Base-by-base conservation (phyloP, 2,797 vertebrate species). In the Onychomys arenicola region DNA sequence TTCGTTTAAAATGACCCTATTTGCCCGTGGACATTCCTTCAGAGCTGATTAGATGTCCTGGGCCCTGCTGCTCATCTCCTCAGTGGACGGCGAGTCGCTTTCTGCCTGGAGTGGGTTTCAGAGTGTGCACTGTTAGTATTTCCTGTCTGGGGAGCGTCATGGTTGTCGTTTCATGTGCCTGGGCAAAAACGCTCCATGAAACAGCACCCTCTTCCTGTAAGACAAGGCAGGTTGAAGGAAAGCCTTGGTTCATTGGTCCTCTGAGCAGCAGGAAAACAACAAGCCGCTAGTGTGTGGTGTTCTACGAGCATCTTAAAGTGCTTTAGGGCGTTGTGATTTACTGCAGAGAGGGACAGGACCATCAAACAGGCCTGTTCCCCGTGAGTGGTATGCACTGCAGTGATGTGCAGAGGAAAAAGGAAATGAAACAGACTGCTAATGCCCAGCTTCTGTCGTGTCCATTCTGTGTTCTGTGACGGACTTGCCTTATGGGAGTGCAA, bases 171-270 rank as follows among this genome's bases (percentile, higher is more conserved):
- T 57, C 49, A 25, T 43, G 49, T 77, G 61, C 91, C 19, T 91
- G 12, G 94, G 80, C 83, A 93, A 83, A 93, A 96, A 71, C 73
- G 80, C 12, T 69, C 65, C 19, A n/a, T 80, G 71, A 89, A 67
- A 7, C 89, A 67, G 75, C 37, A 80, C 37, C 49, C 57, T 71
- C 55, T 89, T 87, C 80, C 88, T 90, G 43, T 37, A 91, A 69
- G 52, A 77, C 65, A 65, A 69, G 59, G 52, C 52, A 75, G 7
- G 89, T 65, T 90, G 76, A 83, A 92, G 43, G 78, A 57, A 87
- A 57, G 59, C 52, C 90, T 67, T 34, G 73, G 14, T 85, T 91
- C 46, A 67, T 90, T 95, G n/a, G 29, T 73, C 92, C 87, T 94
- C 61, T 73, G 43, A 89, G 83, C 65, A 43, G 6, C 37, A 46